These are phyloP conservation scores for Antheraea assamensis DNA, from an alignment of 2,888 invertebrate genomes.

Conservation along the genomic window DNA sequence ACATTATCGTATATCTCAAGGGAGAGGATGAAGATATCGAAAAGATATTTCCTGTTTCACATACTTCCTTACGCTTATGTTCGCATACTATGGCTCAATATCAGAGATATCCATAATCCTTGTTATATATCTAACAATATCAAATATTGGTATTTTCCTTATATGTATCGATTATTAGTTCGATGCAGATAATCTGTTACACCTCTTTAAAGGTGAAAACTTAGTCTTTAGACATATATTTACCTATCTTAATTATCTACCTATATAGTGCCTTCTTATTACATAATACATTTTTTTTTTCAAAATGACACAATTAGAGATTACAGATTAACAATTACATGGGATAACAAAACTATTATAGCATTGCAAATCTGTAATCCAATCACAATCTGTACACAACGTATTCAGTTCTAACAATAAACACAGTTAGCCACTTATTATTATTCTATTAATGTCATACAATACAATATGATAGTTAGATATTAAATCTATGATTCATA, in stretches of 20 bases:
- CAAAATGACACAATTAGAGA: too few species aligned
- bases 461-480: too few species aligned
- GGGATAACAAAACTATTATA: too few species aligned
- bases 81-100: background rate
- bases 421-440: too few species aligned
- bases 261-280: too few species aligned
- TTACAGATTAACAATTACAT: too few species aligned
- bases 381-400: too few species aligned
- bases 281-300: too few species aligned
- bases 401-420: too few species aligned
- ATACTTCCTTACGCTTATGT: slow-evolving; percentile 6
- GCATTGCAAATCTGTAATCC: too few species aligned
- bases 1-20: slow-evolving; percentile 11
- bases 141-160: background rate
- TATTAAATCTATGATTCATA: too few species aligned
- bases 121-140: background rate
- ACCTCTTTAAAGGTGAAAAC: background rate
- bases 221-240: background rate
- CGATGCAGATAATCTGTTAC: background rate
- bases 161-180: background rate
- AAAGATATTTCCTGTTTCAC: slow-evolving; percentile 6
- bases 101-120: background rate
- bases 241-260: background rate
- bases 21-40: slow-evolving; percentile 9
- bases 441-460: too few species aligned